A percentile compares a stretch with the other conserved stretches of the same genome.
These are phyloP conservation scores for Pycnonotus jocosus DNA, from an alignment of 2,113 vertebrate species.

Conservation along the genomic window DNA sequence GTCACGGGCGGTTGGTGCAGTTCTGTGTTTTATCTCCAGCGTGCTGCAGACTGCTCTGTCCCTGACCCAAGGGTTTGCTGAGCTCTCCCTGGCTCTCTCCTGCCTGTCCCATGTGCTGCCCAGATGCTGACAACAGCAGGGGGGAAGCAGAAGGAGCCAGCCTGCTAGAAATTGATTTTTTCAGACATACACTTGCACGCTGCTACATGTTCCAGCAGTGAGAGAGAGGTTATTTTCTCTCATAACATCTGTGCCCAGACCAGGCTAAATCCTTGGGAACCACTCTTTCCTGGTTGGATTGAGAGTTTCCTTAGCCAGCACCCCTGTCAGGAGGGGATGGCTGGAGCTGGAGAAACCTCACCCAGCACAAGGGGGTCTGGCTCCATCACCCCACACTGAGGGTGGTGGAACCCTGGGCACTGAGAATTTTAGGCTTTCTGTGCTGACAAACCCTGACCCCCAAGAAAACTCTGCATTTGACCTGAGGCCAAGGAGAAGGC, in stretches of 20 bases:
- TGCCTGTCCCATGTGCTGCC: background rate
- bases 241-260: background rate
- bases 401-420: too few relatives aligned
- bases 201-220: background rate
- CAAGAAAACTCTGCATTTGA: too few relatives aligned
- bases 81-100: background rate
- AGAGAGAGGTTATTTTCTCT: background rate
- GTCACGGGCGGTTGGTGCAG: too few relatives aligned
- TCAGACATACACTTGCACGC: background rate
- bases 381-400: background rate
- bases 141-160: background rate
- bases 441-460: too few relatives aligned
- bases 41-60: background rate
- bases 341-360: background rate
- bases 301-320: background rate
- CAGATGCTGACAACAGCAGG: background rate
- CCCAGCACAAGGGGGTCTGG: fast-evolving
- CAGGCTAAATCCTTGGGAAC: background rate
- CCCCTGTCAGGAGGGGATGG: fast-evolving
- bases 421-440: too few relatives aligned
- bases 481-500: too few relatives aligned
- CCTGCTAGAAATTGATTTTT: background rate
- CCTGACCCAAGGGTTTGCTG: background rate
- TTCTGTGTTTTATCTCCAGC: background rate
- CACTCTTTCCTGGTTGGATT: background rate